Conservation (phyloP, 2,113 vertebrate species). For the Cephalopholis sonnerati region DNA sequence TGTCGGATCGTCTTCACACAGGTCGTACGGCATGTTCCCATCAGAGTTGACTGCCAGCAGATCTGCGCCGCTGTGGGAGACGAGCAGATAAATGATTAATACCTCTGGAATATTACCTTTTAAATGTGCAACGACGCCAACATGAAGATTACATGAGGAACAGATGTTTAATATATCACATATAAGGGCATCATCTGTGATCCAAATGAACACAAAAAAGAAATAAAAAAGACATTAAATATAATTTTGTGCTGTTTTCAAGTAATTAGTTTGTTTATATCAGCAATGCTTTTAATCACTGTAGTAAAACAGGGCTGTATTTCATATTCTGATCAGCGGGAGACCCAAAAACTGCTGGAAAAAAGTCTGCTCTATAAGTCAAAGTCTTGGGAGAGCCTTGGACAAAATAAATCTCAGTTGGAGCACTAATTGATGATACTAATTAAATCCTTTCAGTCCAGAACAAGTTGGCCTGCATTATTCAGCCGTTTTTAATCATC, state of each 20-base stretch:
- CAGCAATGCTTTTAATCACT: background rate
- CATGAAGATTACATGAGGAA: background rate
- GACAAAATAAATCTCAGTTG: slow-evolving; percentile 17
- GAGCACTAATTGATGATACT: slow-evolving; percentile 21
- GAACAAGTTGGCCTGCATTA: slow-evolving; percentile 42
- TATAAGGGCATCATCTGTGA: slow-evolving; percentile 1
- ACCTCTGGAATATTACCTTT: background rate
- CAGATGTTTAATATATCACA: background rate
- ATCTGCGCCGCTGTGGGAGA: slow-evolving; percentile 90
- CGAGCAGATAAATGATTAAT: slow-evolving; percentile 25
- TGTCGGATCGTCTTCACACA: slow-evolving; percentile 97
- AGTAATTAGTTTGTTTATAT: background rate
- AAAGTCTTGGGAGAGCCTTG: slow-evolving; percentile 2
- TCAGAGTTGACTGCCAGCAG: slow-evolving; percentile 96
- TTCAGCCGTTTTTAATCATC: slow-evolving; percentile 40
- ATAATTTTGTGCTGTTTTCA: background rate
- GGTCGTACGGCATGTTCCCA: slow-evolving; percentile 98
- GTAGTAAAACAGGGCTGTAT: background rate
- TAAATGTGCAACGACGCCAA: background rate
- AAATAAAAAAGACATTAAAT: background rate
- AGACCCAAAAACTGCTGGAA: background rate
- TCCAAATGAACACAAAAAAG: background rate
- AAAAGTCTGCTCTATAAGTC: slow-evolving; percentile 11
- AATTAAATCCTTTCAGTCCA: slow-evolving; percentile 23
- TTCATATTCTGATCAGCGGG: background rate